Base-by-base conservation (phyloP, 2,888 invertebrate species). In the Drosophila pegasa region DNA sequence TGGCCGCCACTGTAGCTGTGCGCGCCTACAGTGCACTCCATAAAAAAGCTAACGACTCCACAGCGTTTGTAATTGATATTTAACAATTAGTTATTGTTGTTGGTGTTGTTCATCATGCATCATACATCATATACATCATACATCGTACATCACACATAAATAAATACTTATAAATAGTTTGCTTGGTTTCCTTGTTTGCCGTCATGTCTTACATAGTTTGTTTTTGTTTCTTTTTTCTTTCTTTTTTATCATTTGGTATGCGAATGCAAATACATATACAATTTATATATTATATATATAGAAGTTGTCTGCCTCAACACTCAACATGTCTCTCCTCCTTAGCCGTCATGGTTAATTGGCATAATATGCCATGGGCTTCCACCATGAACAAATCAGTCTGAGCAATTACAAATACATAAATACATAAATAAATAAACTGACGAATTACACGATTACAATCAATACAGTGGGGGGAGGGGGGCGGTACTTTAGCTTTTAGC, bases 361-460 rank as follows among this genome's bases (percentile, higher is more conserved):
- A 66, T 66, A 41, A 35, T 31, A 69, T 63, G 56, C 33, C 48
- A n/a, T 25, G n/a, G 43, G 12, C 18, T 29, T 38, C 31, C 48
- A 41, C 43, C 68, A 62, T 56, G 43, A 75, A 71, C 88, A 89
- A 84, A 89, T 84, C 83, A 84, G 83, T 84, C 83, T 84, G 89
- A 84, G 88, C 88, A 89, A 83, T 85, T 83, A 75, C 86, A 87
- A 87, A 87, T 85, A 85, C 35, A n/a, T n/a, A n/a, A 25, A 45
- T 45, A 45, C 43, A 45, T 45, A 45, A 45, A 62, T 33, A 20
- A 80, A 79, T 58, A 48, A 62, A 41, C 58, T 59, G 75, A 71
- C 76, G 33, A 75, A 75, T 57, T 47, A 47, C 61, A 51, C 43
- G 20, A 29, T 40, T 40, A 25, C 40, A 58, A 25, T 31, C 38